phyloP scores from a whole-genome alignment of 2,113 vertebrate species.

The Buteo buteo region DNA sequence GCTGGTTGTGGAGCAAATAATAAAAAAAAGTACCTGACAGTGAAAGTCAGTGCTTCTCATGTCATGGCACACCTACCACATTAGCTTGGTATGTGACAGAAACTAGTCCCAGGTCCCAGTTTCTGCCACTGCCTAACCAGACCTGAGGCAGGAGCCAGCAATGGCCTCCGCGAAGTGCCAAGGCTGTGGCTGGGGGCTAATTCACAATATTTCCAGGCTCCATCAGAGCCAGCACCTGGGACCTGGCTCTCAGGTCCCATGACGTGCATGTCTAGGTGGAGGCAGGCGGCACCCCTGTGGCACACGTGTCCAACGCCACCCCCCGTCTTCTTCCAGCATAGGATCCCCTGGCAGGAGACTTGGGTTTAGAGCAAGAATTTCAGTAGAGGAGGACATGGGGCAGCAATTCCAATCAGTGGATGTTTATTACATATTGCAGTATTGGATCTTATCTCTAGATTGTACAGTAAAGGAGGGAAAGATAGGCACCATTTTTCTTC shows the following conservation, averaged over 20 bases:
- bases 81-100: not conserved
- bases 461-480: not conserved
- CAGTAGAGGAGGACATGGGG: not conserved
- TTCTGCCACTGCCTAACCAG: not conserved
- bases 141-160: not conserved
- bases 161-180: not conserved
- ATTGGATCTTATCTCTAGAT: not conserved
- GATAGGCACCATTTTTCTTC: not conserved
- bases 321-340: not conserved
- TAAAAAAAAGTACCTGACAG: not conserved
- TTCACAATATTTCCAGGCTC: not conserved
- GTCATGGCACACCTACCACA: not conserved
- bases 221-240: not conserved
- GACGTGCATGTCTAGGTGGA: not conserved
- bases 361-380: not conserved
- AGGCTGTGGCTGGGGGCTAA: not conserved
- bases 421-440: not conserved
- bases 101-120: not conserved
- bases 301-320: rapidly evolving
- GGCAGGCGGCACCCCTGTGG: not conserved
- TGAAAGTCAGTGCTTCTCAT: not conserved
- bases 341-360: not conserved
- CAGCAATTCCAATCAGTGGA: not conserved
- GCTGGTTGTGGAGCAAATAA: not conserved
- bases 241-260: not conserved